Evolutionary conservation across 2,797 vertebrate genomes (phyloP), one percentile per base, ranked within the genome.

Genomic region (Aselliscus stoliczkanus): DNA sequence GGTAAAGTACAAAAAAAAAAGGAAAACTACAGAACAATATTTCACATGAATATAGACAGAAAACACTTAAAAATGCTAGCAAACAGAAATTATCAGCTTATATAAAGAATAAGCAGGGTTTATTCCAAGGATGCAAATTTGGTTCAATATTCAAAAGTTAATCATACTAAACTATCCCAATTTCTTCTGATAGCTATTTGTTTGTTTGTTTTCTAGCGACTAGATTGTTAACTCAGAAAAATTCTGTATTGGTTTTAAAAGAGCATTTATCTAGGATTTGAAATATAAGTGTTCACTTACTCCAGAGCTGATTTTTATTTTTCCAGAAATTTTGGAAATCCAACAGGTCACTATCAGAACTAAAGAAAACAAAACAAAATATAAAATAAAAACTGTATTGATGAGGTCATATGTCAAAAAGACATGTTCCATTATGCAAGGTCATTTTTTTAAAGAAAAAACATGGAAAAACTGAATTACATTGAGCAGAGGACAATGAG

Each of bases 401-500:
- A 81, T 70, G 60, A 93, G 15, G 4, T 80, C 25, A 65, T 25
- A 69, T 54, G 31, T 83, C 52, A 93, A 96, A 96, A 94, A 31
- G 47, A 21, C 54, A 31, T 14, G 9, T 44, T 85, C 7, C 29
- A 67, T 65, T 77, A 13, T 83, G 17, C 9, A 79, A 93, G 12
- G 18, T 83, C 39, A 96, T 37, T 85, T 64, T 95, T 93, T 95
- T 91, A 34, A 85, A 94, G 84, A 73, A 65, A 50, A 64, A 69
- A 42, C 6, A 95, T 5, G 31, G 50, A 90, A 17, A 64, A 88
- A 37, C 2, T 81, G 42, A 85, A 85, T 58, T 80, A 81, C 27
- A 42, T 1, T 29, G 34, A 60, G 5, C 34, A 90, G 34, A 94
- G 50, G 9, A 92, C 3, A 76, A 64, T 15, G 29, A 42, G 27